Conservation (phyloP, 2,888 invertebrate genomes). For the Nemurella pictetii region DNA sequence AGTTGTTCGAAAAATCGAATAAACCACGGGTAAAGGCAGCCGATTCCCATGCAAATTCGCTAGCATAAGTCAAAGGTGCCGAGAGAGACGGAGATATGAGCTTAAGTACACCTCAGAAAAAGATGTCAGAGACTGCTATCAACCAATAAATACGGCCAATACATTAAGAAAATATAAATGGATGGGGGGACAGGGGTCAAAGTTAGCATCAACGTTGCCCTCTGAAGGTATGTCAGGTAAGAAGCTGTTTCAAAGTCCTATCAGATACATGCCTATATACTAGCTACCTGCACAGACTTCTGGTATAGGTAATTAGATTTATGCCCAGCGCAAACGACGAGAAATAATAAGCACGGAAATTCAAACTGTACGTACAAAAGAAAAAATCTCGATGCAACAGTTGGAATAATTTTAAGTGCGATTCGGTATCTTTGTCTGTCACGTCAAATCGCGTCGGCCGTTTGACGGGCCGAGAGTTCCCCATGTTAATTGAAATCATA, state of each 20-base stretch:
- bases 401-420: constrained; percentile 32
- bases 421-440: neutral
- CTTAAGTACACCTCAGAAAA: neutral
- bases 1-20: neutral
- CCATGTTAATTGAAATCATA: constrained; percentile 15
- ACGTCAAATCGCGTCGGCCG: constrained; percentile 33
- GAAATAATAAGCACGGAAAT: neutral
- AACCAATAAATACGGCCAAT: constrained; percentile 7
- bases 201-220: neutral
- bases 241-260: neutral
- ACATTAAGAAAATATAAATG: neutral
- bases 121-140: neutral
- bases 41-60: neutral
- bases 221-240: neutral
- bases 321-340: neutral
- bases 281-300: neutral
- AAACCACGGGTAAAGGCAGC: neutral
- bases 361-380: neutral
- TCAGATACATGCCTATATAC: neutral
- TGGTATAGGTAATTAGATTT: neutral
- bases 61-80: neutral
- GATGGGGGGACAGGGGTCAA: neutral
- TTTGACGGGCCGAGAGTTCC: constrained; percentile 33
- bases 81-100: neutral
- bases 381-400: constrained; percentile 27